Percentiles rank a stretch among this genome's conserved stretches.
Conservation (phyloP, 2,888 invertebrate genomes). For the Pyrocoelia pectoralis region DNA sequence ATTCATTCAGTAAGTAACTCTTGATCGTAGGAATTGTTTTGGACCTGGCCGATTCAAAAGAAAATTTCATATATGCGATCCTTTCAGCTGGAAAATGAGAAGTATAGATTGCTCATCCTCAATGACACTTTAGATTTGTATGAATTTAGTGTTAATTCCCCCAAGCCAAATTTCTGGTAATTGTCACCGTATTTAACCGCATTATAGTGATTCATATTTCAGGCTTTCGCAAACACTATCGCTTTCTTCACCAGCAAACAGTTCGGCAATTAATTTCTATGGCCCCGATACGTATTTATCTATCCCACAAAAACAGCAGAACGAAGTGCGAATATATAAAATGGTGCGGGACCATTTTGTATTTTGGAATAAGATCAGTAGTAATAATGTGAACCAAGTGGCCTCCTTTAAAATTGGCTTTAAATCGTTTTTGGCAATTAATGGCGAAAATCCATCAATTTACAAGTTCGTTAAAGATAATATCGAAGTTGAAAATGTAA, state of each 20-base stretch:
- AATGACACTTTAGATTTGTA: slow-evolving; percentile 50
- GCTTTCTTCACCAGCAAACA: slow-evolving; percentile 44
- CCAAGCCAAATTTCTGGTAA: slow-evolving; percentile 51
- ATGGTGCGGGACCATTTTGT: slow-evolving; percentile 45
- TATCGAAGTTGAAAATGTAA: slow-evolving; percentile 43
- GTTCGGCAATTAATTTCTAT: slow-evolving; percentile 47
- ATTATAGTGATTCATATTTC: background rate
- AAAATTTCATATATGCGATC: slow-evolving; percentile 42
- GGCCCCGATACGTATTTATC: slow-evolving; percentile 48
- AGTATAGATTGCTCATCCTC: slow-evolving; percentile 32
- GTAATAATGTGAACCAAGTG: slow-evolving; percentile 46
- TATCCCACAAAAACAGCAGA: slow-evolving; percentile 48
- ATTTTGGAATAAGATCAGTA: slow-evolving; percentile 45
- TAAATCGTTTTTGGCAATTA: slow-evolving; percentile 55
- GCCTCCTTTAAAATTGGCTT: slow-evolving; percentile 54
- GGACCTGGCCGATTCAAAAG: slow-evolving; percentile 46
- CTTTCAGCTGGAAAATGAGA: slow-evolving; percentile 33
- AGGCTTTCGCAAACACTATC: slow-evolving; percentile 50
- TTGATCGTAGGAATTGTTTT: slow-evolving; percentile 41
- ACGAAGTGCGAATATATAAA: slow-evolving; percentile 49
- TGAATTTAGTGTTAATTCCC: slow-evolving; percentile 47
- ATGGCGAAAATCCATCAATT: slow-evolving; percentile 53
- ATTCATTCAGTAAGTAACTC: background rate
- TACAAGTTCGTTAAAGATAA: slow-evolving; percentile 49
- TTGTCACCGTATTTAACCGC: background rate